Base-by-base conservation (phyloP, 2,888 invertebrate species). In the Eristalis pertinax region DNA sequence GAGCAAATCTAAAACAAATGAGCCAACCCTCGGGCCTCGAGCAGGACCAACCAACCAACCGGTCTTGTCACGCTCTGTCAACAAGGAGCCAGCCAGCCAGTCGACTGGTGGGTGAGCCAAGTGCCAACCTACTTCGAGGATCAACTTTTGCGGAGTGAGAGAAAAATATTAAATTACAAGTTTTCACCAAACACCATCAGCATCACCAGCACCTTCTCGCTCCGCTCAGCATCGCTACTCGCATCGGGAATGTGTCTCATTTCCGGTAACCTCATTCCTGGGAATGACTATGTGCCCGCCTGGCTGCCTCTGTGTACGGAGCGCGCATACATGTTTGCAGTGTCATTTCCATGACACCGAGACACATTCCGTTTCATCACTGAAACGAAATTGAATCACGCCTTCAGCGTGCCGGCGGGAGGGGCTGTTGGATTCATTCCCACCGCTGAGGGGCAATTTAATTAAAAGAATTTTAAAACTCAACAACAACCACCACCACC, bases 1-100 rank as follows among this genome's bases (percentile, higher is more conserved):
- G 70, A 60, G 70, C 35, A 60, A 38, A 60, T 60, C 60, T 24
- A 60, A n/a, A 60, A 60, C 70, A 60, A 38, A 38, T 26, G 70
- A 60, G 22, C n/a, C n/a, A 15, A 4, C 4, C 43, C 43, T 26
- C 26, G 4, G 26, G 26, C 26, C 43, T 15, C 43, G n/a, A 43
- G 7, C 43, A 32, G 32, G 32, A 32, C 32, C 38, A 13, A 38
- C n/a, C n/a, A n/a, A n/a, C n/a, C n/a, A 38, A 11, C 13, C 38
- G 19, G 50, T 50, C 50, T 19, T 19, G 50, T 50, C 50, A 50
- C 50, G 50, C 50, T 50, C 50, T 50, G 50, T 50, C 50, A 50
- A 50, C 50, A 50, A 50, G 50, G 19, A 50, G 50, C 50, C 50
- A 2, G 5, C 4, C 26, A 4, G n/a, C n/a, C 26, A 26, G 26